A percentile compares a stretch with the other conserved stretches of the same genome.
These are phyloP conservation scores for Herminia tarsipennalis DNA, from an alignment of 2,888 invertebrate genomes.

Conservation along the genomic window DNA sequence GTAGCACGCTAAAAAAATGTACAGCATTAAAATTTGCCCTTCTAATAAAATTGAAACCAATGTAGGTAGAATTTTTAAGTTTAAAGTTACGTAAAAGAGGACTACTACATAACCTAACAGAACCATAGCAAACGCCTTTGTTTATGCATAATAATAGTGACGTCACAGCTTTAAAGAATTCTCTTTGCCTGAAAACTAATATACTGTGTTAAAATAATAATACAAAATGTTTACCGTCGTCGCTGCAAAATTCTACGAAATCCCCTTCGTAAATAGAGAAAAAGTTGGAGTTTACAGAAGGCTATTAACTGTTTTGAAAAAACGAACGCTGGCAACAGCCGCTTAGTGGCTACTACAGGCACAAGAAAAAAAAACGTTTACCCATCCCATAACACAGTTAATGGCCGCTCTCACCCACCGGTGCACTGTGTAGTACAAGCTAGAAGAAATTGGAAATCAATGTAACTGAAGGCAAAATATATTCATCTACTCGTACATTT, in stretches of 20 bases:
- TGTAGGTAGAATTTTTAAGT: too few relatives aligned
- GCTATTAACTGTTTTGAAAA: conserved; percentile 58
- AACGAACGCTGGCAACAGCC: conserved; percentile 41
- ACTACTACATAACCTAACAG: too few relatives aligned
- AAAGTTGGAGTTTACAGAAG: conserved; percentile 29
- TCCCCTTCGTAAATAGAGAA: conserved; percentile 2
- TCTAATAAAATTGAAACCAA: too few relatives aligned
- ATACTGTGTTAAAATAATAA: conserved; percentile 11
- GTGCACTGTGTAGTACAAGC: conserved; percentile 16
- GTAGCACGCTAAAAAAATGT: too few relatives aligned
- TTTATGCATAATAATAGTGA: neutral
- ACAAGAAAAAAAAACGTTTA: conserved; percentile 61
- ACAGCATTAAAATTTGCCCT: too few relatives aligned
- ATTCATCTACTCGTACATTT: too few relatives aligned
- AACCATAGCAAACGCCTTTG: too few relatives aligned
- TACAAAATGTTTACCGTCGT: conserved; percentile 8
- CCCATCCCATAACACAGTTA: conserved; percentile 67
- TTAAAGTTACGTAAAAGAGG: too few relatives aligned
- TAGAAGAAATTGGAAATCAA: neutral
- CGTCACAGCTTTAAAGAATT: neutral
- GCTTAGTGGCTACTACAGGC: conserved; percentile 55
- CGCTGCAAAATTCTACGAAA: neutral
- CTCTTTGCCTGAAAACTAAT: neutral
- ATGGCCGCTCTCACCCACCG: conserved; percentile 58
- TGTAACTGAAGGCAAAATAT: too few relatives aligned